Base-by-base conservation (phyloP, 1,140 invertebrate genomes). In the Diplogasteroides magnus region DNA sequence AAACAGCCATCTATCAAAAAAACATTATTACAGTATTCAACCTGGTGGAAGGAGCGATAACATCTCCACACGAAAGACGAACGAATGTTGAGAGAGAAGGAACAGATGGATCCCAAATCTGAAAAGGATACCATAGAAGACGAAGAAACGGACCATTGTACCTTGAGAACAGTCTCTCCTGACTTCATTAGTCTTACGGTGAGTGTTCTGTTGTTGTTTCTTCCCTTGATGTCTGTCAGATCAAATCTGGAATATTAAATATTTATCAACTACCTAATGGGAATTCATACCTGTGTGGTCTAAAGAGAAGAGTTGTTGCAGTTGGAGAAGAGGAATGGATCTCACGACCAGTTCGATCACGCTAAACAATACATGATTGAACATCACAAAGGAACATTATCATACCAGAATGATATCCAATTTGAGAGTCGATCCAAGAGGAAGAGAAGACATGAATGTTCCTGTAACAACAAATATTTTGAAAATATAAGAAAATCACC, bases 91-190 rank as follows among this genome's bases (percentile, higher is more conserved):
- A 15, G n/a, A 57, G 55, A 29, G 31, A 25, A 19, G 58, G 13
- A 28, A 27, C 55, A 14, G 37, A 28, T 19, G 64, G 57, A 58
- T 67, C 64, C 57, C 69, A 71, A 32, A 71, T 63, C 31, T 57
- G n/a, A 14, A 64, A 37, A 13, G 19, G 23, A 11, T 14, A 32
- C 15, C 14, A 14, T 19, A 14, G 25, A 57, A 15, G 6, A 64
- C 11, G 23, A 48, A 11, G 13, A 13, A 14, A 13, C 32, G 11
- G 14, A 48, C 23, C 23, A 32, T 48, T 48, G 14, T 25, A 64
- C 62, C 62, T 68, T 68, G 19, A 71, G 61, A 31, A 71, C 69
- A 29, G 69, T 71, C 57, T 71, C 69, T 62, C 69, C 69, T 29
- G 64, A n/a, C 26, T 32, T 28, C 27, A 58, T 66, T 1, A 71